phyloP scores from a whole-genome alignment of 2,888 invertebrate species.

The Diabrotica balteata region DNA sequence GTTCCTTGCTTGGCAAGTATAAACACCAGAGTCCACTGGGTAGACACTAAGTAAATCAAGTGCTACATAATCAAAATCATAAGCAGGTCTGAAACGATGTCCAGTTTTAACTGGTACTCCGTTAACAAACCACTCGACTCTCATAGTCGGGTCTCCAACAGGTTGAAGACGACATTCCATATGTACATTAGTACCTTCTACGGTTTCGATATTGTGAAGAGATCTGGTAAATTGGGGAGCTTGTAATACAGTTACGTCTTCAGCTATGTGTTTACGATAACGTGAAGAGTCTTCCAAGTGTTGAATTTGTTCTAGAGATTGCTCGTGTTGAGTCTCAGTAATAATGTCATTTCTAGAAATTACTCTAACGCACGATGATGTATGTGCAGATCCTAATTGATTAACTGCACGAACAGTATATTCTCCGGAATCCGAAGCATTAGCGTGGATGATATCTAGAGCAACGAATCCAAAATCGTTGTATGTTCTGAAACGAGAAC shows the following conservation, averaged over 20 bases:
- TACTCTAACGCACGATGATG: conserved; percentile 87
- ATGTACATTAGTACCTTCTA: conserved; percentile 91
- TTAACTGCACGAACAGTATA: conserved; percentile 95
- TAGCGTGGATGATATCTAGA: conserved; percentile 92
- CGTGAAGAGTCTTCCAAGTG: conserved; percentile 83
- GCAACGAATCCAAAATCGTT: conserved; percentile 98
- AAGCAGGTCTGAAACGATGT: conserved; percentile 92
- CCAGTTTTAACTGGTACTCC: conserved; percentile 91
- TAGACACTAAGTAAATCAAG: conserved; percentile 95
- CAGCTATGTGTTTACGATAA: conserved; percentile 73
- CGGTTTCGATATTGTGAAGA: conserved; percentile 86
- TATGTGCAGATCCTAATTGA: conserved; percentile 90
- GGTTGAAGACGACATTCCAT: conserved; percentile 91
- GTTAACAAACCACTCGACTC: conserved; percentile 96
- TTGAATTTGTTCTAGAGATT: conserved; percentile 90
- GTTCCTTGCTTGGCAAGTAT: conserved; percentile 94
- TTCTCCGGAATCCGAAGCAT: conserved; percentile 93
- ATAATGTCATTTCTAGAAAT: conserved; percentile 82
- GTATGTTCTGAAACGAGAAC: conserved; percentile 91
- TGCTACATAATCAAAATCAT: conserved; percentile 97
- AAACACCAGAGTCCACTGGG: conserved; percentile 96
- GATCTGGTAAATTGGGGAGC: conserved; percentile 88
- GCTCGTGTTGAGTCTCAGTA: conserved; percentile 91
- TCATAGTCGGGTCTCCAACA: conserved; percentile 90
- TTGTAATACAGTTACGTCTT: conserved; percentile 84